Evolutionary conservation across 2,797 vertebrate species (phyloP), one percentile per base, ranked within the genome.

Genomic region (Hydrocynus forskahlii): DNA sequence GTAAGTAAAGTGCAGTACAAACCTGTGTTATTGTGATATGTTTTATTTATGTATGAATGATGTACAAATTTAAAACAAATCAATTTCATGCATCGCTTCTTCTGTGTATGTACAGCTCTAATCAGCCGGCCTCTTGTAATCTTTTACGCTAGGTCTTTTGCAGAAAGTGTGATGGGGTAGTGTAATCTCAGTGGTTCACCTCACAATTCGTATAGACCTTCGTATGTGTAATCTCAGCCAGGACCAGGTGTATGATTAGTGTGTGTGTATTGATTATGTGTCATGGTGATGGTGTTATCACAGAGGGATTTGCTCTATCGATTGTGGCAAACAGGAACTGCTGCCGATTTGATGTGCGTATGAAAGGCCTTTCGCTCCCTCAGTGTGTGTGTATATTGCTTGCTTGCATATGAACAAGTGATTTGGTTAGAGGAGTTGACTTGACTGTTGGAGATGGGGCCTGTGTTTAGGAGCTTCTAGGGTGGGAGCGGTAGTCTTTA

Each of bases 201-300:
- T 55, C 29, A 19, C 29, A 25, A 38, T 10, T 17, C 7, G 14
- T 48, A 16, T 7, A 10, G 50, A 45, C 23, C 50, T 45, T 7
- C 7, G 45, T 48, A 4, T 16, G 12, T 57, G 52, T 9, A 17
- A 10, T 13, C 38, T 48, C 14, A 59, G 55, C 4, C 52, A 57
- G 23, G 29, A 67, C 54, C 43, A 78, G 70, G 75, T 75, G 43
- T 63, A 64, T 45, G 54, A 54, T 74, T 29, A 77, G 68, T 69
- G 57, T 77, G 70, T 74, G 57, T 66, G 5, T 87, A 92, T 93
- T 87, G 92, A 93, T 91, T 89, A 88, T 86, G 89, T 83, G 88
- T 89, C 87, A 19, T 50, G 45, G 52, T 81, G 64, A 63, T 52
- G 38, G 60, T 76, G 69, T 81, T 79, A 68, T 64, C 75, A 81